Conservation (phyloP, 2,797 vertebrate species). For the Pangasius krempfi region DNA sequence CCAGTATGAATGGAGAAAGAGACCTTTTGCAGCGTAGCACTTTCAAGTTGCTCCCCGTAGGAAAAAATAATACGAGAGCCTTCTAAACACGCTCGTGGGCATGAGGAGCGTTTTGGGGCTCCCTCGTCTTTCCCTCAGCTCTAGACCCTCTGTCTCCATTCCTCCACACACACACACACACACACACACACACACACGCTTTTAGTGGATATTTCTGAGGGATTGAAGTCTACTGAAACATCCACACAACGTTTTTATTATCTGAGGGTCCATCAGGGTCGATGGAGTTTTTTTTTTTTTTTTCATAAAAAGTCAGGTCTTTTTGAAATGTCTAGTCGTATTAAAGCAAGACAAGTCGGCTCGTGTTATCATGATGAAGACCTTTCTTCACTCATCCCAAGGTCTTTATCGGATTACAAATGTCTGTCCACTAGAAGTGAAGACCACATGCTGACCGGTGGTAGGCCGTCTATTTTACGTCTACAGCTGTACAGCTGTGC, state of each 20-base stretch:
- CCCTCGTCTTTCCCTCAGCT: conserved; percentile 27
- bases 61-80: conserved; percentile 59
- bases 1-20: conserved; percentile 65
- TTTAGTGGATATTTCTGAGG: conserved; percentile 21
- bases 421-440: background rate
- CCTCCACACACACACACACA: conserved; percentile 6
- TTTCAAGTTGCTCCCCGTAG: conserved; percentile 59
- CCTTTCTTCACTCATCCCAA: conserved; percentile 27
- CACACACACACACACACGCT: conserved; percentile 3
- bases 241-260: conserved; percentile 28
- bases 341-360: conserved; percentile 15
- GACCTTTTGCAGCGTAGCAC: conserved; percentile 54
- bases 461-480: background rate
- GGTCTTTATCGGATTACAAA: conserved; percentile 6
- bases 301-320: background rate
- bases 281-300: background rate
- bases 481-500: background rate
- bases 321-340: conserved; percentile 14
- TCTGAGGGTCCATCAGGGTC: background rate
- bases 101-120: conserved; percentile 49
- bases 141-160: conserved; percentile 42
- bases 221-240: conserved; percentile 21
- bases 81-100: conserved; percentile 53
- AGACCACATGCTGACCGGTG: background rate
- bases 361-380: conserved; percentile 8